Evolutionary conservation across 2,888 invertebrate genomes (phyloP), one percentile per base, ranked within the genome.

Genomic region (Exephanes ischioxanthus): DNA sequence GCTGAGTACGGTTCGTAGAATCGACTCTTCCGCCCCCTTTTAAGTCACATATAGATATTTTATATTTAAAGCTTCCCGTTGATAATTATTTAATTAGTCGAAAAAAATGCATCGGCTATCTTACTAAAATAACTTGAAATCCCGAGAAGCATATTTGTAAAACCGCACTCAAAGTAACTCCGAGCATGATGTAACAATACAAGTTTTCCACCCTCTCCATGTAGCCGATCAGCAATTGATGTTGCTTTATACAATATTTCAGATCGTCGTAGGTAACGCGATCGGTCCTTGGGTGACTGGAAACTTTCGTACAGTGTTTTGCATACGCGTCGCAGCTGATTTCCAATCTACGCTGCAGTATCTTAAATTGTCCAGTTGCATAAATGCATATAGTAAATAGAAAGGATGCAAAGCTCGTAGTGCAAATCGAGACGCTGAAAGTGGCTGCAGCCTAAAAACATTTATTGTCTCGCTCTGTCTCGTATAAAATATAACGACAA

Each of bases 111-210:
- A 22, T 14, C 33, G 51, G 55, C n/a, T n/a, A 30, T 63, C 83
- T 86, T 58, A 89, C 89, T 80, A 86, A 22, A 30, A 89, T 4
- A 41, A 88, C 53, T 87, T 89, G 88, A 51, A 87, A 88, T 26
- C 88, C 87, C 4, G 83, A 79, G 16, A 89, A 85, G 53, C 88
- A 89, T 45, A 89, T 85, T 37, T 84, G 70, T 7, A 88, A 7
- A 26, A 87, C 83, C 33, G 85, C 84, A 16, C 85, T 76, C 16
- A 89, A 22, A 48, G 86, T 75, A 37, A 83, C 80, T 11, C 80
- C 80, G 48, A 89, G 63, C 79, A 88, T 78, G 14, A 89, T 84
- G n/a, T 79, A 78, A 22, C 83, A 86, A 45, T 85, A 89, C 22
- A 89, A 68, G 22, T 63, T 53, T 45, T 89, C 88, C 1, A 89